Evolutionary conservation across 1,140 invertebrate genomes (phyloP).

Genomic region (Ganaspis sp.): DNA sequence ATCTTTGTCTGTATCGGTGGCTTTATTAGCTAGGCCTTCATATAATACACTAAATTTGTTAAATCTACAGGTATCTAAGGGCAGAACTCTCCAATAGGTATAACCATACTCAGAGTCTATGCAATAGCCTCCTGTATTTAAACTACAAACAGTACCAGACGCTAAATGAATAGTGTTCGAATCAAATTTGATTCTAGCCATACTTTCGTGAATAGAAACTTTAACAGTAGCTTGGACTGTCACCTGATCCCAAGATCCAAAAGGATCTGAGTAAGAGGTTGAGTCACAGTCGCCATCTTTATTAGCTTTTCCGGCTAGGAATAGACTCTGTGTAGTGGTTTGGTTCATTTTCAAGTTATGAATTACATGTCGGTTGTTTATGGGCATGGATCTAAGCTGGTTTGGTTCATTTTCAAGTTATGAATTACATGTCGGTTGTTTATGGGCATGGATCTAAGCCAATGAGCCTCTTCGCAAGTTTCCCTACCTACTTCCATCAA

Average conservation of each 20-base stretch:
- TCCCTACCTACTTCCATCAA: background rate
- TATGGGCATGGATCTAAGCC: background rate
- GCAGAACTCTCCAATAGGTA: conserved; percentile 37
- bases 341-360: background rate
- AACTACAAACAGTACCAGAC: background rate
- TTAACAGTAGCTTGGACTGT: background rate
- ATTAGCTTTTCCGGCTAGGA: background rate
- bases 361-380: too few species aligned
- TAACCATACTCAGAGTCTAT: background rate
- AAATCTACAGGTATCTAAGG: conserved; percentile 30
- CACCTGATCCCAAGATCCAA: background rate
- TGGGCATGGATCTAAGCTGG: too few species aligned
- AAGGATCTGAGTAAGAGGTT: background rate
- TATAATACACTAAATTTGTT: conserved; percentile 41
- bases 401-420: too few species aligned
- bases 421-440: background rate
- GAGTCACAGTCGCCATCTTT: background rate
- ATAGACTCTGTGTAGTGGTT: background rate
- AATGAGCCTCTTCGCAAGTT: background rate
- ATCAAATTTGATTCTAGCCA: background rate
- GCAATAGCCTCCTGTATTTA: background rate
- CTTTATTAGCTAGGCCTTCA: conserved; percentile 39
- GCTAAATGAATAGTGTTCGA: background rate
- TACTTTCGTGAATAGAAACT: background rate
- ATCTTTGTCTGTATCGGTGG: background rate